Conservation (phyloP, 2,888 invertebrate genomes). For the Siphlonurus alternatus region DNA sequence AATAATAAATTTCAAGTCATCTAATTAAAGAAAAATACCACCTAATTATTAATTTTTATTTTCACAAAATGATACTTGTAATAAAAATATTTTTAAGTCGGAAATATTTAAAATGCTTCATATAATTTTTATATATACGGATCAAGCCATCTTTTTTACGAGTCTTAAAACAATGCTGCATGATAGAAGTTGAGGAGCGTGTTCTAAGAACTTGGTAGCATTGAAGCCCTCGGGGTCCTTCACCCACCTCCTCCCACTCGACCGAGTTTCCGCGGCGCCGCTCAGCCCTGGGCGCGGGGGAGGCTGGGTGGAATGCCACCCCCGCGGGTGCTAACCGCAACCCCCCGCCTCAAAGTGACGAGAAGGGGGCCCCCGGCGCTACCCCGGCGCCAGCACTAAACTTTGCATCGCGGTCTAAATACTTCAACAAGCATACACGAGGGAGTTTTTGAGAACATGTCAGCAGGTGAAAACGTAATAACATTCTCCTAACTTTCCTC, state of each 20-base stretch:
- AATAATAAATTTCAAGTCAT: no score
- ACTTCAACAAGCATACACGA: no score
- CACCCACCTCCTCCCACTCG: neutral
- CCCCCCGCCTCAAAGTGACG: neutral
- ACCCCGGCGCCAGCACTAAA: no score
- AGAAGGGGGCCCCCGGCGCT: neutral
- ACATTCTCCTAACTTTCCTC: no score
- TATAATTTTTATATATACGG: neutral
- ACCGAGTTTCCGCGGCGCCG: neutral
- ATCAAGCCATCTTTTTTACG: no score
- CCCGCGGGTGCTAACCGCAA: neutral
- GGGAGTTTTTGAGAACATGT: no score
- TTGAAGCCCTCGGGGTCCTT: neutral
- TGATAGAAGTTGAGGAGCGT: neutral
- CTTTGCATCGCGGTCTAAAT: no score
- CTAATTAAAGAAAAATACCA: no score
- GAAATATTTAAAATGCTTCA: neutral
- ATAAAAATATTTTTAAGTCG: neutral
- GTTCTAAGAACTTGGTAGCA: neutral
- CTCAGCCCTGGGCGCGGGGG: neutral
- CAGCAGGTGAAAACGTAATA: no score
- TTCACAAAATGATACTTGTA: no score
- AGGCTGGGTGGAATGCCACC: neutral
- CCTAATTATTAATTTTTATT: no score
- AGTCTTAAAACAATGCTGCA: neutral